Percentiles rank a stretch among this genome's conserved stretches.
Evolutionary conservation across 2,113 vertebrate genomes (phyloP).

Genomic region (Antennarius striatus): DNA sequence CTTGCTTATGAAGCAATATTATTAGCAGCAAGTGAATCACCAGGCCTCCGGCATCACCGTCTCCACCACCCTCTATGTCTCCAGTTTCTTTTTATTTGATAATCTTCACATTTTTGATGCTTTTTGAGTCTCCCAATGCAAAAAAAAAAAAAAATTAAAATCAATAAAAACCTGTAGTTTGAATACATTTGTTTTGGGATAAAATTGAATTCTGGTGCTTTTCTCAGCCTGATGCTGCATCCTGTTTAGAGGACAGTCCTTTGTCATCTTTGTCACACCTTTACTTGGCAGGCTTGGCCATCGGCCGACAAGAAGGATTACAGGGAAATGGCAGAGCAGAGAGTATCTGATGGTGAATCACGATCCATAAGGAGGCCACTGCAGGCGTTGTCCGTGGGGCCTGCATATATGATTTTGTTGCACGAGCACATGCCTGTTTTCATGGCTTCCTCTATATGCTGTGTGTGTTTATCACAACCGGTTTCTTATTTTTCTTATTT

Average conservation of each 20-base stretch:
- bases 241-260: conserved; percentile 33
- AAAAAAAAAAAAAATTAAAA: conserved; percentile 8
- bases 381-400: conserved; percentile 50
- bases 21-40: conserved; percentile 23
- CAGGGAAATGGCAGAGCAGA: conserved; percentile 44
- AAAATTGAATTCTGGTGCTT: conserved; percentile 50
- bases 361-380: conserved; percentile 59
- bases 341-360: conserved; percentile 65
- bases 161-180: conserved; percentile 42
- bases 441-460: background rate
- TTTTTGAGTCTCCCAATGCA: conserved; percentile 14
- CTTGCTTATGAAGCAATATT: conserved; percentile 20
- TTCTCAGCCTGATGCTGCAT: conserved; percentile 39
- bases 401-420: conserved; percentile 31
- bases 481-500: background rate
- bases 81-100: conserved; percentile 19
- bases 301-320: conserved; percentile 37
- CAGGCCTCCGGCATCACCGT: conserved; percentile 1
- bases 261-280: conserved; percentile 65
- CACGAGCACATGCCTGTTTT: conserved; percentile 33
- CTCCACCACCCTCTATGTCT: background rate
- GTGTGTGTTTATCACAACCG: background rate
- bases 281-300: conserved; percentile 54
- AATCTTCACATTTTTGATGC: background rate
- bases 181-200: conserved; percentile 48